phyloP scores from a whole-genome alignment of 1,140 invertebrate genomes.

The Probaryconus sp. region DNA sequence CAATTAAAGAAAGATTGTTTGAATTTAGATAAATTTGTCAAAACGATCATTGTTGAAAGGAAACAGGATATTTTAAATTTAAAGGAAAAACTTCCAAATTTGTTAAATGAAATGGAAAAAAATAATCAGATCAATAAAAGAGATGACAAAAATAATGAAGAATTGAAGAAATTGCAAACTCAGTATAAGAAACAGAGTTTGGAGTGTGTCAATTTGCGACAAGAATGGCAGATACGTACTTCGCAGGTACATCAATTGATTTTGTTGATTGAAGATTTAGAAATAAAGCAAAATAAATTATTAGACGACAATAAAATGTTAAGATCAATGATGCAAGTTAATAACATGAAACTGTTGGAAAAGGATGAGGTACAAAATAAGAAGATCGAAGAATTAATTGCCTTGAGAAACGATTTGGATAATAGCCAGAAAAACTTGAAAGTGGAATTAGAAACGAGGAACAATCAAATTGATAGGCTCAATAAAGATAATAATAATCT shows the following conservation, averaged over 20 bases:
- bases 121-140: too few species aligned
- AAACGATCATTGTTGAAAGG: constrained; percentile 2
- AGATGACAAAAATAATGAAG: not conserved
- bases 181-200: constrained; percentile 28
- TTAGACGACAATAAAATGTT: constrained; percentile 53
- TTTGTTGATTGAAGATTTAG: constrained; percentile 29
- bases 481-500: constrained; percentile 4
- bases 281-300: constrained; percentile 38
- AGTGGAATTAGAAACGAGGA: constrained; percentile 1
- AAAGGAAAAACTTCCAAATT: not conserved
- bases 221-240: constrained; percentile 31
- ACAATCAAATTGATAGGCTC: constrained; percentile 13
- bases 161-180: not conserved
- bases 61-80: constrained; percentile 8
- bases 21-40: constrained; percentile 13
- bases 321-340: constrained; percentile 7
- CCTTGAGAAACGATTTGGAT: not conserved
- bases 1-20: constrained; percentile 23
- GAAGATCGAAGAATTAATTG: not conserved
- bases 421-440: not conserved
- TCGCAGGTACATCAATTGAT: constrained; percentile 32
- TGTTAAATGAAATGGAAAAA: too few species aligned
- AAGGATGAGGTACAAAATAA: constrained; percentile 39
- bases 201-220: constrained; percentile 24
- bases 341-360: constrained; percentile 35